phyloP scores from a whole-genome alignment of 1,140 invertebrate genomes.

The Ectropis grisescens region DNA sequence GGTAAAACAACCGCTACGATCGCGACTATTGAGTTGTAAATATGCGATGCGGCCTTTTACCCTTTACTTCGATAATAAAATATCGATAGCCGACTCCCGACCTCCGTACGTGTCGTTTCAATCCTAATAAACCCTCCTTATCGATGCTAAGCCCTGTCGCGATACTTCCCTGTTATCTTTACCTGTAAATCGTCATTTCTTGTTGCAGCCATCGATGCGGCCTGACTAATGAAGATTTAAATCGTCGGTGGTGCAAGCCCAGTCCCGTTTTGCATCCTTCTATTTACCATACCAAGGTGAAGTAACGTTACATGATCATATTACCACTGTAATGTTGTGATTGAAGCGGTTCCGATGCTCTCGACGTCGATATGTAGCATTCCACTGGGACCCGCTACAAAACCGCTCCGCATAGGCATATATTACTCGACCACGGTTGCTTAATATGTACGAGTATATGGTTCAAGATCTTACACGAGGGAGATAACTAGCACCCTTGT shows the following conservation, averaged over 20 bases:
- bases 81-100: slow-evolving; percentile 21
- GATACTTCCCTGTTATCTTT: slow-evolving; percentile 31
- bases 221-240: slow-evolving; percentile 85
- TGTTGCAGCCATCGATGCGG: slow-evolving; percentile 83
- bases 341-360: neutral
- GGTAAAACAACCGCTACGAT: slow-evolving; percentile 20
- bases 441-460: too few relatives aligned
- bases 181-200: slow-evolving; percentile 33
- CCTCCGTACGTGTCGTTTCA: slow-evolving; percentile 25
- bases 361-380: too few relatives aligned
- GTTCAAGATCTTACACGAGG: too few relatives aligned
- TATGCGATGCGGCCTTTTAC: slow-evolving; percentile 6
- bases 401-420: too few relatives aligned
- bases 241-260: slow-evolving; percentile 84
- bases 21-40: slow-evolving; percentile 11
- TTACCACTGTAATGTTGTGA: neutral
- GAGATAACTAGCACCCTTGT: too few relatives aligned
- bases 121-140: slow-evolving; percentile 29
- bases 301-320: slow-evolving; percentile 6
- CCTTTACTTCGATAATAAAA: slow-evolving; percentile 18
- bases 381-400: too few relatives aligned
- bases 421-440: too few relatives aligned
- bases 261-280: slow-evolving; percentile 81
- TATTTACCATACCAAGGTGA: slow-evolving; percentile 87
- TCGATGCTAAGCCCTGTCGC: slow-evolving; percentile 19